phyloP scores from a whole-genome alignment of 2,888 invertebrate species.

The Lottia gigantea region DNA sequence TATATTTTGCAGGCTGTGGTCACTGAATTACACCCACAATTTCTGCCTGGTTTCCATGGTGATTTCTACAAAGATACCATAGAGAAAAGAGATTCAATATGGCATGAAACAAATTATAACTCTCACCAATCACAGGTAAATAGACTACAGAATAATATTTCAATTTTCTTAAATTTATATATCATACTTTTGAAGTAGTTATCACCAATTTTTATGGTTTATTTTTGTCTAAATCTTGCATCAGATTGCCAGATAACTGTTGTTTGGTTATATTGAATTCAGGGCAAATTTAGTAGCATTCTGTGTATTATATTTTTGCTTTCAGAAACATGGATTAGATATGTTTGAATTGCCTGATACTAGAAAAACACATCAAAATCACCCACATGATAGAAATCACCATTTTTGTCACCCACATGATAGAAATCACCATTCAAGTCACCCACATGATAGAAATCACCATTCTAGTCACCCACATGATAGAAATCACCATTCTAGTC shows the following conservation, averaged over 20 bases:
- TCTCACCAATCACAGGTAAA: conserved; percentile 10
- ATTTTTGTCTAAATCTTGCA: too few species aligned
- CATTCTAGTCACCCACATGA: not conserved
- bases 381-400: too few species aligned
- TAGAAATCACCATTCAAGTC: not conserved
- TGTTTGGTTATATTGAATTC: too few species aligned
- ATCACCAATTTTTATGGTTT: too few species aligned
- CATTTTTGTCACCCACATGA: too few species aligned
- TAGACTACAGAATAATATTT: not conserved
- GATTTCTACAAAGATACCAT: conserved; percentile 26
- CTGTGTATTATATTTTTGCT: too few species aligned
- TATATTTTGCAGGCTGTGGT: conserved; percentile 25
- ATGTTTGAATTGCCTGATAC: conserved; percentile 13
- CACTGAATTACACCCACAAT: conserved; percentile 25
- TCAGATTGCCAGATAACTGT: too few species aligned
- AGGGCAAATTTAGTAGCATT: too few species aligned
- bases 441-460: not conserved
- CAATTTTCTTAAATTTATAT: too few species aligned
- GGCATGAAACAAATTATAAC: conserved; percentile 11
- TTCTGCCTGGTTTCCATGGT: conserved; percentile 24
- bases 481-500: not conserved
- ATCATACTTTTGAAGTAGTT: too few species aligned
- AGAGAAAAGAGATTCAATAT: conserved; percentile 14
- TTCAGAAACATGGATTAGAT: conserved; percentile 1
- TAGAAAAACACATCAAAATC: too few species aligned